Percentiles rank a stretch among this genome's conserved stretches.
phyloP scores from a whole-genome alignment of 2,113 vertebrate genomes.

The Eulacestoma nigropectus region DNA sequence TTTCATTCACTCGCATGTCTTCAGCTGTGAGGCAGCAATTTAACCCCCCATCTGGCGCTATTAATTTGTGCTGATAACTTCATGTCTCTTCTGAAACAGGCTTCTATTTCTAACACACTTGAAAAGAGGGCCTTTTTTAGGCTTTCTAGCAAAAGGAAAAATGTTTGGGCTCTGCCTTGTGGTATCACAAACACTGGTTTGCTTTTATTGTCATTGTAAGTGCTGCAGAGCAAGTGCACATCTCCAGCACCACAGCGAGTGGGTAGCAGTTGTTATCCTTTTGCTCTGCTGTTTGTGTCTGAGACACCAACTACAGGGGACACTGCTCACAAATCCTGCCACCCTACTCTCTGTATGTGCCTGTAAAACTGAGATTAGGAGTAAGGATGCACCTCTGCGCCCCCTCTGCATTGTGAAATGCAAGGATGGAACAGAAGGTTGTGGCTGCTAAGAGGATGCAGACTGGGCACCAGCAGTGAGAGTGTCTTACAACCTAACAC shows the following conservation, averaged over 20 bases:
- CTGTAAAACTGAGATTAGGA: neutral
- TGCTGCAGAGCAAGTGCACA: neutral
- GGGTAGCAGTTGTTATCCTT: neutral
- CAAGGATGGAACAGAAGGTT: neutral
- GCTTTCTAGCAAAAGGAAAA: neutral
- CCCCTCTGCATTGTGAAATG: neutral
- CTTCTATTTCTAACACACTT: constrained; percentile 7
- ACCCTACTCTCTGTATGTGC: neutral
- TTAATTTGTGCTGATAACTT: constrained; percentile 45
- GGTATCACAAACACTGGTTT: neutral
- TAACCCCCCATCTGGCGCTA: neutral
- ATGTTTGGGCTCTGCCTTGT: neutral
- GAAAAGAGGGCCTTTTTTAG: neutral
- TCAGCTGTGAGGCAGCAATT: constrained; percentile 41
- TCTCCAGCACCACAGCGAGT: neutral
- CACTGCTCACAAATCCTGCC: neutral
- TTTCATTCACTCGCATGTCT: neutral
- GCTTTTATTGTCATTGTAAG: neutral
- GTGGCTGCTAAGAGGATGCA: neutral
- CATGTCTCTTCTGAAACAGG: neutral
- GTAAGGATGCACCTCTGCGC: neutral
- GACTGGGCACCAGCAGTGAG: neutral
- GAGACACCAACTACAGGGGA: neutral
- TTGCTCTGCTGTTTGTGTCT: neutral
- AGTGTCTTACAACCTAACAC: neutral